A percentile compares a stretch with the other conserved stretches of the same genome.
Conservation (phyloP, 2,113 vertebrate species). For the Oplegnathus fasciatus region DNA sequence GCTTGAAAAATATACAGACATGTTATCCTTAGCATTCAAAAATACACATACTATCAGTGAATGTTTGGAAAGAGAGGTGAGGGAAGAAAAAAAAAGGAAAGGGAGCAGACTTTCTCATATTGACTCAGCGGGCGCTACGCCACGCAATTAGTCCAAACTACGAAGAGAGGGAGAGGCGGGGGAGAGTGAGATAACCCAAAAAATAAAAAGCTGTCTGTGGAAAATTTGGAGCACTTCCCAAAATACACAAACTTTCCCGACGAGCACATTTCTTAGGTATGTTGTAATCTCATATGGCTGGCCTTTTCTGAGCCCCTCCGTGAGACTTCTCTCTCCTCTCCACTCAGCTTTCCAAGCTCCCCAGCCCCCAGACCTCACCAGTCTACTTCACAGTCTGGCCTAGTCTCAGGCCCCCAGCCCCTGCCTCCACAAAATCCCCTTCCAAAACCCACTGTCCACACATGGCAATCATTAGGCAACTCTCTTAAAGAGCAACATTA, state of each 20-base stretch:
- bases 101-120: slow-evolving; percentile 78
- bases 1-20: slow-evolving; percentile 83
- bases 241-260: slow-evolving; percentile 79
- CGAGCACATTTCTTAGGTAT: slow-evolving; percentile 84
- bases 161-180: slow-evolving; percentile 51
- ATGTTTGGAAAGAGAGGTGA: slow-evolving; percentile 79
- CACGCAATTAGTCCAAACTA: slow-evolving; percentile 80
- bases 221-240: slow-evolving; percentile 85
- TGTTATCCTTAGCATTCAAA: slow-evolving; percentile 80
- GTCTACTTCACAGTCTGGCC: slow-evolving; percentile 79
- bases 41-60: slow-evolving; percentile 82
- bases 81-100: slow-evolving; percentile 55
- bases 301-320: slow-evolving; percentile 82
- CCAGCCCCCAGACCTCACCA: slow-evolving; percentile 77
- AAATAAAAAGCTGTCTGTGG: slow-evolving; percentile 84
- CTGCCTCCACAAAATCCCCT: slow-evolving; percentile 69
- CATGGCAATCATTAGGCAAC: slow-evolving; percentile 83
- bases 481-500: slow-evolving; percentile 83
- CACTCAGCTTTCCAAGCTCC: slow-evolving; percentile 78
- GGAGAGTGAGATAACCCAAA: slow-evolving; percentile 80
- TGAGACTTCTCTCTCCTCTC: slow-evolving; percentile 76
- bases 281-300: slow-evolving; percentile 84
- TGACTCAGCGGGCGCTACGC: slow-evolving; percentile 59
- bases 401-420: slow-evolving; percentile 77
- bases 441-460: slow-evolving; percentile 81